Percentiles rank a stretch among this genome's conserved stretches.
phyloP scores from a whole-genome alignment of 2,888 invertebrate genomes.

The Pherbina coryleti region DNA sequence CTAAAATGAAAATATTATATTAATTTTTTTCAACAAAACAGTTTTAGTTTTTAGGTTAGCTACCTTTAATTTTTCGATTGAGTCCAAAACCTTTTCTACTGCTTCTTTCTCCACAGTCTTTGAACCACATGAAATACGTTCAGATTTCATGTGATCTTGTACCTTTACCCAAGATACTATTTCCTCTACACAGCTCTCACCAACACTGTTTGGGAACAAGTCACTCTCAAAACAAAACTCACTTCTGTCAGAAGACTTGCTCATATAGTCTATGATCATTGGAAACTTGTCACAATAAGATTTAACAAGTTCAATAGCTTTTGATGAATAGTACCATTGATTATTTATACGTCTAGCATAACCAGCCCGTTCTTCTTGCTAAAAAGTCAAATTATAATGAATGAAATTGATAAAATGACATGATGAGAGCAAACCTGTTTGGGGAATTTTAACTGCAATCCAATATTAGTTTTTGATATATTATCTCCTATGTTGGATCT shows the following conservation, averaged over 20 bases:
- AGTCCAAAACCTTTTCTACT: constrained; percentile 68
- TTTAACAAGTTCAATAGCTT: constrained; percentile 79
- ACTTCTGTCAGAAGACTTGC: constrained; percentile 70
- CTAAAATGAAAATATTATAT: constrained; percentile 45
- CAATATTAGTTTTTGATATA: constrained; percentile 79
- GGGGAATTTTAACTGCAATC: constrained; percentile 91
- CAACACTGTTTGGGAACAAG: constrained; percentile 74
- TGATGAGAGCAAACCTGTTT: constrained; percentile 75
- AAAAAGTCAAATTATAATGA: constrained; percentile 23
- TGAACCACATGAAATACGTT: constrained; percentile 78
- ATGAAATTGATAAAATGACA: background rate
- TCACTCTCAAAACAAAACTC: constrained; percentile 79
- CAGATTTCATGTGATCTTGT: constrained; percentile 76
- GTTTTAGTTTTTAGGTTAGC: constrained; percentile 46
- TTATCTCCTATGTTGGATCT: constrained; percentile 65
- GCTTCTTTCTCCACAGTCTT: constrained; percentile 79
- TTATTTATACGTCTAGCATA: constrained; percentile 81
- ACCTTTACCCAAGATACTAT: constrained; percentile 79
- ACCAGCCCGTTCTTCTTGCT: constrained; percentile 81
- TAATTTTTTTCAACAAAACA: constrained; percentile 48
- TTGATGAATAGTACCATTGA: constrained; percentile 85
- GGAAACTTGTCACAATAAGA: constrained; percentile 81
- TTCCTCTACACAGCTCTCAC: constrained; percentile 68
- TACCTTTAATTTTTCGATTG: constrained; percentile 69
- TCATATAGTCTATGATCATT: constrained; percentile 74